These are phyloP conservation scores for Symphodus melops DNA, from an alignment of 2,113 vertebrate genomes.

Conservation along the genomic window DNA sequence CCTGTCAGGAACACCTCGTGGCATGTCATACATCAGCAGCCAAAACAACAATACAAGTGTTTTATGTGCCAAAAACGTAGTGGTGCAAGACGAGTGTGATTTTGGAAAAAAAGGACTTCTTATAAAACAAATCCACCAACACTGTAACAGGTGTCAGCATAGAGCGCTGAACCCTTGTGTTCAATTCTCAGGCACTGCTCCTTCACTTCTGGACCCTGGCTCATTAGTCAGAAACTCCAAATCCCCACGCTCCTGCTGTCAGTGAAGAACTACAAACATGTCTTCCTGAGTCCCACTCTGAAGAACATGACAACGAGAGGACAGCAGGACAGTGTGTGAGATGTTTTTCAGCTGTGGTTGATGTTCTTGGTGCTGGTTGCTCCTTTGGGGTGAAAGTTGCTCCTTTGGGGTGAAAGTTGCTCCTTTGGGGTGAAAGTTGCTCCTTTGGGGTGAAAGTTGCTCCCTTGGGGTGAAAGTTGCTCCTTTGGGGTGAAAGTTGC, in stretches of 20 bases:
- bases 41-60: conserved; percentile 41
- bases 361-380: not conserved
- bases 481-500: not conserved
- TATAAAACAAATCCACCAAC: conserved; percentile 16
- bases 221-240: conserved; percentile 24
- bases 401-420: not conserved
- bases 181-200: conserved; percentile 60
- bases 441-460: not conserved
- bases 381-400: not conserved
- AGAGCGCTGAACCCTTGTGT: conserved; percentile 4
- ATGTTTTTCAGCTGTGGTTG: conserved; percentile 3
- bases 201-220: conserved; percentile 51
- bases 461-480: conserved; percentile 5
- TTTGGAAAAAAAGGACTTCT: conserved; percentile 48
- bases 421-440: not conserved
- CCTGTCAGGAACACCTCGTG: conserved; percentile 27
- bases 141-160: conserved; percentile 1
- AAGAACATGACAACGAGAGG: conserved; percentile 8
- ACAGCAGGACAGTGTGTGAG: conserved; percentile 2
- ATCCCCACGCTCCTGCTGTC: conserved; percentile 11
- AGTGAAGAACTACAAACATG: conserved; percentile 33
- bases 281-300: conserved; percentile 5
- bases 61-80: conserved; percentile 49
- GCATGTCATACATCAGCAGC: conserved; percentile 51
- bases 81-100: conserved; percentile 41